Evolutionary conservation across 2,113 vertebrate genomes (phyloP), one percentile per base, ranked within the genome.

Genomic region (Sapajus apella): DNA sequence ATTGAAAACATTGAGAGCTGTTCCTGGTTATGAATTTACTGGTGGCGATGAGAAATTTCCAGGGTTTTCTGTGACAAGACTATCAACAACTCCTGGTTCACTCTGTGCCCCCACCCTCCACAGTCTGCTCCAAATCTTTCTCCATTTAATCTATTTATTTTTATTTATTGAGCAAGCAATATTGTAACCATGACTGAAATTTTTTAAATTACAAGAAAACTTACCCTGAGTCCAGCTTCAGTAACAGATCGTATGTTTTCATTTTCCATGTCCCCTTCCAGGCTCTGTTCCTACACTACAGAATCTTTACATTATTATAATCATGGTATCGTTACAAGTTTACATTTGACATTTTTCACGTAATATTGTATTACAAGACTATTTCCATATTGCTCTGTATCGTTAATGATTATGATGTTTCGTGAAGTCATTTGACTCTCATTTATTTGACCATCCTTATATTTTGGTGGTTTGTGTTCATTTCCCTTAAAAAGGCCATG

Each of bases 141-240:
- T 95, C 64, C 70, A 55, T 97, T 96, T 93, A 93, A 90, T 90
- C 87, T 95, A 81, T 89, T 96, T 96, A 95, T 91, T 97, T 96
- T 87, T 95, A 97, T 97, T 97, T 97, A 97, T 95, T 95, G 94
- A 96, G 76, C 50, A 77, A 92, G 72, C 37, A 92, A 16, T 87
- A 85, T 68, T 92, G 27, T 96, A 96, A 97, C 94, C 87, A 95
- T 92, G 90, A 93, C 90, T 94, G 92, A 92, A 90, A n/a, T 95
- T 93, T 95, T 88, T 97, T 93, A 79, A 95, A 96, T 96, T 90
- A 92, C n/a, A 61, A 95, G 92, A 37, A 97, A 96, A 93, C 45
- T 70, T 93, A 80, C 35, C 70, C 95, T 25, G n/a, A 45, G 56
- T 66, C 91, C 66, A 75, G 73, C 89, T 91, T 94, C 64, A 91